Evolutionary conservation across 1,140 invertebrate genomes (phyloP).

Genomic region (Brachionus manjavacas): DNA sequence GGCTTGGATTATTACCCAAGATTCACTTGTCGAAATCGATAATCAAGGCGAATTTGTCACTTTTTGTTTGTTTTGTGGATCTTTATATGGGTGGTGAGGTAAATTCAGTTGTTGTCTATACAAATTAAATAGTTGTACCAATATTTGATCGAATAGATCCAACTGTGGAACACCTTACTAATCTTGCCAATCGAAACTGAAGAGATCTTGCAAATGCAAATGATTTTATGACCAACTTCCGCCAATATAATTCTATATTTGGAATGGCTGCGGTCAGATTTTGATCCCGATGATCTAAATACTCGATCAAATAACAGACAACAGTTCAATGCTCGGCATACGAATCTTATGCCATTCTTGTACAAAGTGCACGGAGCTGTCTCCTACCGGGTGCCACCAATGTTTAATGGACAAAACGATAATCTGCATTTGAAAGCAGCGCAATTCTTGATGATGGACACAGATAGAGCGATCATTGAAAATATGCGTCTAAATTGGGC

Average conservation of each 20-base stretch:
- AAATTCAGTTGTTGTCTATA: too few relatives aligned
- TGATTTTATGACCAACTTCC: not conserved
- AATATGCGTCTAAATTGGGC: not conserved
- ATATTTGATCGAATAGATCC: not conserved
- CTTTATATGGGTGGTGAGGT: too few relatives aligned
- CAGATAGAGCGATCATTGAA: not conserved
- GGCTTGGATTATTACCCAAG: too few relatives aligned
- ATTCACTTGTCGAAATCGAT: too few relatives aligned
- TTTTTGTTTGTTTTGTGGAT: too few relatives aligned
- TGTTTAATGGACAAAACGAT: not conserved
- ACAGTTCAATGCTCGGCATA: not conserved
- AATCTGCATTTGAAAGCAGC: not conserved
- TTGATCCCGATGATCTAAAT: not conserved
- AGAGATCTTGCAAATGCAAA: too few relatives aligned
- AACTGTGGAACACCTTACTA: not conserved
- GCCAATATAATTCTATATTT: not conserved
- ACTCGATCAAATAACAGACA: not conserved
- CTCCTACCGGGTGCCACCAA: not conserved
- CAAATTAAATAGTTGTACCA: too few relatives aligned
- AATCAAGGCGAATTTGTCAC: too few relatives aligned
- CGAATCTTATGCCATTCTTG: not conserved
- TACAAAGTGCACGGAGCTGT: not conserved
- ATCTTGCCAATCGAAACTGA: too few relatives aligned
- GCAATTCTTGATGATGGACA: not conserved
- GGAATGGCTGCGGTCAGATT: not conserved